phyloP scores from a whole-genome alignment of 2,797 vertebrate species.

The Falco peregrinus region DNA sequence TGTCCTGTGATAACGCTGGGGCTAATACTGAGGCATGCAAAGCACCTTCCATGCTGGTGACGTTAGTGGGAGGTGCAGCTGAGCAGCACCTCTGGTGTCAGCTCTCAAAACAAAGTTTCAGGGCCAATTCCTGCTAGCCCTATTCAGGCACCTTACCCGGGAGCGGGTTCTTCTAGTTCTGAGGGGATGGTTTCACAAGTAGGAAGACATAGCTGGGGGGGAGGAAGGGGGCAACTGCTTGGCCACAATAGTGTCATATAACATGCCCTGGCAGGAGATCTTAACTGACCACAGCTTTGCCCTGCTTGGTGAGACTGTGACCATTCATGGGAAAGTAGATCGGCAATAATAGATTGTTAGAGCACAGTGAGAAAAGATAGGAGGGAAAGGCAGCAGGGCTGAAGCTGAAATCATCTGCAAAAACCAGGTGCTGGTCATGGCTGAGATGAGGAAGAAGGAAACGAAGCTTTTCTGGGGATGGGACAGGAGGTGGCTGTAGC shows the following conservation, averaged over 20 bases:
- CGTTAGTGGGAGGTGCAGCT: neutral
- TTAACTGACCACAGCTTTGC: slow-evolving; percentile 5
- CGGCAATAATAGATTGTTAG: neutral
- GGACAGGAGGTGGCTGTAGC: neutral
- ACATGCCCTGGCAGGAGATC: slow-evolving; percentile 26
- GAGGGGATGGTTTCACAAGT: slow-evolving; percentile 23
- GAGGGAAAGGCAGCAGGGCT: neutral
- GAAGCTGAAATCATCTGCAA: neutral
- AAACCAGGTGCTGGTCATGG: neutral
- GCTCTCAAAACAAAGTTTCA: neutral
- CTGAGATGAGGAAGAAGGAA: neutral
- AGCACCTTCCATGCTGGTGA: neutral
- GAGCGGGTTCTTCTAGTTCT: slow-evolving; percentile 16
- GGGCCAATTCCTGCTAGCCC: neutral
- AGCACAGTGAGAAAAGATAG: neutral
- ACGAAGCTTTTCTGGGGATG: neutral
- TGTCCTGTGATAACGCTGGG: neutral
- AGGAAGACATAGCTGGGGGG: neutral
- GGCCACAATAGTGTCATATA: neutral
- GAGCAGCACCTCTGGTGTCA: neutral
- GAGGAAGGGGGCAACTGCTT: slow-evolving; percentile 16
- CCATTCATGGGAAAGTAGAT: slow-evolving; percentile 2
- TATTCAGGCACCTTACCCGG: neutral
- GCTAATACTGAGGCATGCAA: neutral
- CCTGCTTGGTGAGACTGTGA: neutral